Base-by-base conservation (phyloP, 2,888 invertebrate genomes). In the Proisotoma minuta region DNA sequence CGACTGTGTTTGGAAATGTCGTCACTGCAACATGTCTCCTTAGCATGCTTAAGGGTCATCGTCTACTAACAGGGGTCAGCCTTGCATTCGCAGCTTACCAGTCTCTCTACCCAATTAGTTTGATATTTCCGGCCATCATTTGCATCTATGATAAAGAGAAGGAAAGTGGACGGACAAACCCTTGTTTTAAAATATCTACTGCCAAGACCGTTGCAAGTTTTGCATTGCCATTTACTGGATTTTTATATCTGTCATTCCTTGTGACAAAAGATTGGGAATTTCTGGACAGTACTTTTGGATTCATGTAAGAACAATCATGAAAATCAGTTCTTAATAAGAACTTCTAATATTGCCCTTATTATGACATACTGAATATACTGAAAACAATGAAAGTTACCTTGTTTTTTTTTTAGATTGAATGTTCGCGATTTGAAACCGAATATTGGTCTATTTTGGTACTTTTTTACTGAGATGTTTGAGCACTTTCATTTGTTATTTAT, bases 401-500 rank as follows among this genome's bases (percentile, higher is more conserved):
- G 39, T 58, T 54, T 47, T 47, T 51, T 56, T 79, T 84, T 77
- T 80, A 94, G 93, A 76, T 83, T 96, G 69, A 86, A 86, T 20
- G 94, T 95, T 57, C 91, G 92, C 1, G 98, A 99, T 78, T 81
- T 98, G 69, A 89, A 91, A 74, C 99, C 99, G 24, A 99, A 99
- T 77, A 89, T 96, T 74, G 99, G 99, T 0, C 81, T 99, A 1
- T 99, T 97, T 79, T 99, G 99, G 99, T 99, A 99, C 77, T 98
- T 99, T 80, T 99, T 99, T 78, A 97, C 96, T 0, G 98, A 99
- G 82, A 96, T 98, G 93, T 99, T 99, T 82, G 97, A 98, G 75
- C 98, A 99, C 79, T 99, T 99, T 76, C 85, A 95, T 54, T 83
- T 88, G 65, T 84, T 99, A 75, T 99, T 99, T 80, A 86, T 97